phyloP scores from a whole-genome alignment of 2,797 vertebrate genomes.

The Capromys pilorides region DNA sequence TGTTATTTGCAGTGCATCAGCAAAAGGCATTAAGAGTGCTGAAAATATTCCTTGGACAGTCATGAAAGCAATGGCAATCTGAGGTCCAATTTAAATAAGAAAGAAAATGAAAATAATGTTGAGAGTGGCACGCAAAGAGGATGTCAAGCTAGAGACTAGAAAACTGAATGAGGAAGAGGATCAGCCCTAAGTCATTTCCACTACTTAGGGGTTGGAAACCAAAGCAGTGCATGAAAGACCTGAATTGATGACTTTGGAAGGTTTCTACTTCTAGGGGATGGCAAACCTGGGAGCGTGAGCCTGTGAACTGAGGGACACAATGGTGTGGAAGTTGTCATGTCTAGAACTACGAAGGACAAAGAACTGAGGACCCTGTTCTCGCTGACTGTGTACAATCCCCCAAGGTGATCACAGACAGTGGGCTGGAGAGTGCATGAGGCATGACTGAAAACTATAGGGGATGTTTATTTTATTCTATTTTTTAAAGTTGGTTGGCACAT shows the following conservation, averaged over 20 bases:
- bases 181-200: neutral
- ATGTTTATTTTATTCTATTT: neutral
- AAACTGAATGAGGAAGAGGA: neutral
- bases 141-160: neutral
- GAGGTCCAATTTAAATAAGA: neutral
- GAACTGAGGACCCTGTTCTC: neutral
- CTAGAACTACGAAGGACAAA: neutral
- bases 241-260: slow-evolving; percentile 6
- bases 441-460: neutral
- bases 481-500: neutral
- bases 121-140: neutral
- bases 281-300: neutral
- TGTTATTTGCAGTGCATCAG: neutral
- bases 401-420: neutral
- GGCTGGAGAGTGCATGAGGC: neutral
- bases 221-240: neutral
- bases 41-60: neutral
- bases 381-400: neutral
- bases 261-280: neutral
- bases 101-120: neutral
- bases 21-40: neutral
- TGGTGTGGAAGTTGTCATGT: neutral
- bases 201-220: neutral
- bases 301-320: neutral
- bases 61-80: neutral